Conservation (phyloP, 2,888 invertebrate genomes). For the Amphipoea lucens region DNA sequence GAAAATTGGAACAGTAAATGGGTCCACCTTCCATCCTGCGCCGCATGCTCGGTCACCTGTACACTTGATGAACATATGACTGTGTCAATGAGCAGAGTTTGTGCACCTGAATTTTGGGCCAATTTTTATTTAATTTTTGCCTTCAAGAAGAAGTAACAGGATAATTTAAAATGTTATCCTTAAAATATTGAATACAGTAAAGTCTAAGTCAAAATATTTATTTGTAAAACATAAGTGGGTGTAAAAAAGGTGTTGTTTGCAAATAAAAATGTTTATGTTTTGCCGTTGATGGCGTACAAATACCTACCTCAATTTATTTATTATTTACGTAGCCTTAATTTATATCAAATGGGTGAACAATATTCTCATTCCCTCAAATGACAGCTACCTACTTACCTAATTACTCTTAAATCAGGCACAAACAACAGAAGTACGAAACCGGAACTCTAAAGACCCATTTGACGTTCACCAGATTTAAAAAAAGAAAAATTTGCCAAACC, state of each 20-base stretch:
- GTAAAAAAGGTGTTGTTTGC: neutral
- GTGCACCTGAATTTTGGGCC: neutral
- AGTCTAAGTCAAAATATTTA: neutral
- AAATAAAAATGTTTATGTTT: neutral
- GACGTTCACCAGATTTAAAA: constrained; percentile 55
- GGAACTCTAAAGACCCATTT: constrained; percentile 58
- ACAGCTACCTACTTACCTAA: constrained; percentile 28
- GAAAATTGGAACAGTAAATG: neutral
- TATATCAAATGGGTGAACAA: neutral
- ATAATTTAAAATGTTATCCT: neutral
- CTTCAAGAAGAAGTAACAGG: neutral
- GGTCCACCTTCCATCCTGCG: neutral
- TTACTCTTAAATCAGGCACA: constrained; percentile 41
- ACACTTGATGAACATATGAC: neutral
- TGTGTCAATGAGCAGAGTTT: neutral
- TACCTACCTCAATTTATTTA: neutral
- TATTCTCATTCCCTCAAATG: neutral
- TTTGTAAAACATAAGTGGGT: neutral
- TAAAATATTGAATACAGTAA: neutral
- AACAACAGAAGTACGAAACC: constrained; percentile 46
- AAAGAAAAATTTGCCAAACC: constrained; percentile 77
- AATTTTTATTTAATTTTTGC: neutral
- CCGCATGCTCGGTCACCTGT: neutral
- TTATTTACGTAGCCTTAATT: neutral
- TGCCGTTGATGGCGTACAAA: neutral